Evolutionary conservation across 2,113 vertebrate genomes (phyloP).

Genomic region (Alethe castanea): DNA sequence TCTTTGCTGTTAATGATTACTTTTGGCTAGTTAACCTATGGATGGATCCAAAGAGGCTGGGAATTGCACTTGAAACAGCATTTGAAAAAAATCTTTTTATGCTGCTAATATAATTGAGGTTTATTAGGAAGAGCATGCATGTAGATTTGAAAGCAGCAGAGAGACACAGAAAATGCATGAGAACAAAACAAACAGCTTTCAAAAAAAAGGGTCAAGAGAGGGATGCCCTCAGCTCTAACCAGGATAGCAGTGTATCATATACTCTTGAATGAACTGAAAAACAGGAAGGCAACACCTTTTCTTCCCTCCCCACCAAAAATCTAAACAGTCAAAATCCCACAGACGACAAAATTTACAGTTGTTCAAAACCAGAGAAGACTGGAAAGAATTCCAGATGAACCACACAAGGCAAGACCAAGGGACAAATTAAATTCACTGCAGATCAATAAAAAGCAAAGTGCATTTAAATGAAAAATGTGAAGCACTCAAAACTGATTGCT

Average conservation of each 20-base stretch:
- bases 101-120: not conserved
- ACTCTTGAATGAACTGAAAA: not conserved
- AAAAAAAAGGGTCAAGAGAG: not conserved
- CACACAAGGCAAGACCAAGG: not conserved
- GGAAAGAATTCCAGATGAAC: slow-evolving; percentile 8
- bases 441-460: slow-evolving; percentile 35
- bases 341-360: not conserved
- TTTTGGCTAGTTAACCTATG: not conserved
- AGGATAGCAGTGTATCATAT: not conserved
- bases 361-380: not conserved
- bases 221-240: not conserved
- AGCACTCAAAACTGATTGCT: not conserved
- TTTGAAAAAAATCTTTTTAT: not conserved
- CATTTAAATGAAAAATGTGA: slow-evolving; percentile 33
- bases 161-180: not conserved
- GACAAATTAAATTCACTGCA: slow-evolving; percentile 31
- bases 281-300: not conserved
- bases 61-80: not conserved
- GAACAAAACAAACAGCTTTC: not conserved
- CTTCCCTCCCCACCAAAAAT: not conserved
- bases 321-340: not conserved
- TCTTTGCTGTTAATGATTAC: not conserved
- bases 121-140: not conserved
- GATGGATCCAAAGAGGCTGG: not conserved
- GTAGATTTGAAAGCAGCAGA: not conserved